Conservation (phyloP, 2,888 invertebrate genomes). For the Lysandra coridon region DNA sequence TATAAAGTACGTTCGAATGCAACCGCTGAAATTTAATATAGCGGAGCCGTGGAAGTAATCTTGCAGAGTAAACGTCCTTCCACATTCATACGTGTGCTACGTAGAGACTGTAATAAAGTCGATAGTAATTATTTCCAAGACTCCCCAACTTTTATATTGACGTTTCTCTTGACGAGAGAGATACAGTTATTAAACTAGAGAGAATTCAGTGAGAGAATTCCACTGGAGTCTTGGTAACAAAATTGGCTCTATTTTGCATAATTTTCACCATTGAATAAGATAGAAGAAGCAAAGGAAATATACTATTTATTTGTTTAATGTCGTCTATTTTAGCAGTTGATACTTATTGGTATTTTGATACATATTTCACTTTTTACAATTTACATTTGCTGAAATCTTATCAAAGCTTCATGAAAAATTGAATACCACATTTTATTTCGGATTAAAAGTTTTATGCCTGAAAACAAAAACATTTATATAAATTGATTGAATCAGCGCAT, state of each 20-base stretch:
- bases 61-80: conserved; percentile 36
- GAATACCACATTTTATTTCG: background rate
- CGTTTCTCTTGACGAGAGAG: conserved; percentile 1
- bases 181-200: background rate
- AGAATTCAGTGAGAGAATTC: background rate
- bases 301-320: no score
- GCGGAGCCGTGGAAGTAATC: conserved; percentile 36
- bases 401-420: background rate
- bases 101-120: background rate
- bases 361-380: no score
- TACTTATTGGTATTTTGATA: no score
- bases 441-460: background rate
- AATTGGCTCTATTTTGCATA: background rate
- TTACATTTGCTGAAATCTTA: background rate
- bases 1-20: conserved; percentile 21
- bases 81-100: conserved; percentile 28
- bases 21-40: conserved; percentile 27
- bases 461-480: background rate
- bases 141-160: conserved; percentile 16
- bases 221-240: background rate
- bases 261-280: no score
- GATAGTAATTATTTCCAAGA: conserved; percentile 15
- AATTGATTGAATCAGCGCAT: background rate
- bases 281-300: no score
- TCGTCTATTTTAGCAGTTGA: no score